Evolutionary conservation across 2,113 vertebrate species (phyloP), one percentile per base, ranked within the genome.

Genomic region (Melanostigma gelatinosum): DNA sequence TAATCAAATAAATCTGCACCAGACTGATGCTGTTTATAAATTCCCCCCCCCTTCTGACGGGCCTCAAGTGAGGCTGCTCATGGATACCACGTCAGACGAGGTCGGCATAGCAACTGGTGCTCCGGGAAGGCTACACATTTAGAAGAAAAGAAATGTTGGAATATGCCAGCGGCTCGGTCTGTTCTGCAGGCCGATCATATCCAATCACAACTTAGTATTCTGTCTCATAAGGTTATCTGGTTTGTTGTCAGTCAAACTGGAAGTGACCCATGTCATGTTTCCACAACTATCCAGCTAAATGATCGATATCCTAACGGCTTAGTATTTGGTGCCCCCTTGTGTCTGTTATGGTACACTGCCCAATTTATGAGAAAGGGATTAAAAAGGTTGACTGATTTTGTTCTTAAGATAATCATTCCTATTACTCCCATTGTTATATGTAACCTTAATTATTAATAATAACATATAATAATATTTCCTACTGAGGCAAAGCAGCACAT

Each of bases 101-200:
- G 84, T 87, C 3, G 88, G 76, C 88, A 87, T 88, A 64, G 90
- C 87, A 92, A 88, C 89, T 76, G 76, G 32, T 76, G 72, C 54
- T 79, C 76, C 3, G 0, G 27, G 81, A 73, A 46, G 79, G 75
- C 52, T 79, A 57, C 72, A 71, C 0, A 79, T 72, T 84, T 88
- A 80, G 78, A 77, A 80, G 78, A 77, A 76, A 62, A 70, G 20
- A 75, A 13, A 38, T 79, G 86, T 84, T 76, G 76, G 52, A 72
- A 87, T 67, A 87, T 76, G 70, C 40, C 77, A 20, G 44, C 3
- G 18, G 80, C 54, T 13, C 4, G 24, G 34, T 38, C 11, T 0
- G 79, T 36, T 54, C 68, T 42, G 48, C 85, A 20, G 6, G 11
- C 11, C 32, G 6, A 42, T 55, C 46, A 22, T 2, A 18, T 42